phyloP scores from a whole-genome alignment of 2,113 vertebrate genomes.

The Entelurus aequoreus region DNA sequence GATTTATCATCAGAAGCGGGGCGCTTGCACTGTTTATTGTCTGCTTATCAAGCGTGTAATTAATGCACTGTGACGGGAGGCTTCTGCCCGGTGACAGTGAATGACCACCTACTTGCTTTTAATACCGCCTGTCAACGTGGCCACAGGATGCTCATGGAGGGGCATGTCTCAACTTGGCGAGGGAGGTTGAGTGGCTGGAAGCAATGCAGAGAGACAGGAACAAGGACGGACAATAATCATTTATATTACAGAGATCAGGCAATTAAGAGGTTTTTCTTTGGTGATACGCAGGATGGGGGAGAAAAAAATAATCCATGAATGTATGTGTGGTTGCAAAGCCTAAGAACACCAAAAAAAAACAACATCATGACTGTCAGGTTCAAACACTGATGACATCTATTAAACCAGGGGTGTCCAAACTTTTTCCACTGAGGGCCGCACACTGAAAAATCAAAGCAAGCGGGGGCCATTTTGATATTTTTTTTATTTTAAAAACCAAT shows the following conservation, averaged over 20 bases:
- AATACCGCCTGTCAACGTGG: constrained; percentile 70
- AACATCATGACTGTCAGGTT: no score
- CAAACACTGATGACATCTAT: no score
- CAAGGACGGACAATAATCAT: background rate
- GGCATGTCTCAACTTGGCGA: constrained; percentile 39
- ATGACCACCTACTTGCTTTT: constrained; percentile 70
- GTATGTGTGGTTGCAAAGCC: no score
- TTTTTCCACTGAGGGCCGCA: no score
- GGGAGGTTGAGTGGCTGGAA: constrained; percentile 32
- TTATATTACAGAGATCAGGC: background rate
- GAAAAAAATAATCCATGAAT: no score
- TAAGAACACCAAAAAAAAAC: no score
- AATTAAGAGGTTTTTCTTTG: background rate
- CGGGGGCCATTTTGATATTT: no score
- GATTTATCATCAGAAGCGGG: background rate
- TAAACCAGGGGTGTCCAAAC: no score
- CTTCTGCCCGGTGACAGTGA: constrained; percentile 65
- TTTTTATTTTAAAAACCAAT: no score
- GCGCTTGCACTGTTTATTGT: background rate
- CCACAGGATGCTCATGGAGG: constrained; percentile 46
- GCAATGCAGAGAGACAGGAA: constrained; percentile 14
- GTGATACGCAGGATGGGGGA: no score
- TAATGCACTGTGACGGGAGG: constrained; percentile 65
- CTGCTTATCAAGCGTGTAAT: constrained; percentile 51
- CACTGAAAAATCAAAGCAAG: no score